Base-by-base conservation (phyloP, 2,888 invertebrate genomes). In the Sinelater perroti region DNA sequence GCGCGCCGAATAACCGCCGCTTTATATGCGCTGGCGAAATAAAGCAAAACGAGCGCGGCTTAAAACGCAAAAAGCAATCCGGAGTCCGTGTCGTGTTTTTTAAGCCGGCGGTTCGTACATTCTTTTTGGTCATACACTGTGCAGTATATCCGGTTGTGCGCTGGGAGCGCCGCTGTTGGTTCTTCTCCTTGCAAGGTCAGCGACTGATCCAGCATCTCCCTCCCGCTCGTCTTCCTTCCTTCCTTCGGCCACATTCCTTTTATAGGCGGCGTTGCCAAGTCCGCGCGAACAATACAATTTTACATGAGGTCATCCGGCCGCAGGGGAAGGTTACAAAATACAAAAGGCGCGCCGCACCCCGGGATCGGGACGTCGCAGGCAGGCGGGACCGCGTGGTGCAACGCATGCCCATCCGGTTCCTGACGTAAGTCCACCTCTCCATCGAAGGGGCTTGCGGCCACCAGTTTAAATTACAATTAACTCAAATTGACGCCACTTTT, bases 131-230 rank as follows among this genome's bases (percentile, higher is more conserved):
- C 50, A 50, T 60, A 51, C 55, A 55, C 18, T 69, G 66, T 68
- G 62, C 64, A 68, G 68, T 70, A 74, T 72, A 75, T 75, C 75
- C 75, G 75, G 74, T 73, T 73, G 71, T 71, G 61, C 50, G 47
- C 56, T 58, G 64, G 60, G 61, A 62, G 66, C 63, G 59, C 61
- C 55, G 58, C 62, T 59, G 57, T 59, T 64, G 64, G 62, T 68
- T 70, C 71, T 70, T 75, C 74, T 75, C 75, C 77, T 75, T 74
- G 77, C 78, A 78, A 78, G 78, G 78, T 78, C 77, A 78, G 78
- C 78, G 78, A 78, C 78, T 78, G 76, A 75, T 75, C 75, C 74
- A 73, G 71, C 74, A 72, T 65, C 67, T 61, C 66, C 66, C 64
- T 68, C 51, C 64, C 68, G 66, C 68, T 67, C 70, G 67, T 71